Evolutionary conservation across 2,113 vertebrate species (phyloP).

Genomic region (Sorex araneus): DNA sequence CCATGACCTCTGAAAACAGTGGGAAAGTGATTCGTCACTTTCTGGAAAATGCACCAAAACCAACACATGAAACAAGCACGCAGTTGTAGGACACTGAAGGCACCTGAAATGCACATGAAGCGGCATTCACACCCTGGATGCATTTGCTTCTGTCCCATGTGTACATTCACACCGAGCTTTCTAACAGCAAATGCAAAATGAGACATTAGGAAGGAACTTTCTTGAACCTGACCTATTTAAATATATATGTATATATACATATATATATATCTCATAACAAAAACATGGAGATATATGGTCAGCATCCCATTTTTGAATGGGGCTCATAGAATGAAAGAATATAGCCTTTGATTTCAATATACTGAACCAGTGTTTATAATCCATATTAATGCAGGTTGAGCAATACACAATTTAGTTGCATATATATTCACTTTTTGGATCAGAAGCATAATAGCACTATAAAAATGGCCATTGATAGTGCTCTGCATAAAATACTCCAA

Average conservation of each 20-base stretch:
- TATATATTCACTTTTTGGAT: conserved; percentile 13
- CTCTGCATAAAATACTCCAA: background rate
- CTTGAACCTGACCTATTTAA: background rate
- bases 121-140: background rate
- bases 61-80: background rate
- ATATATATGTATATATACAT: too few relatives aligned
- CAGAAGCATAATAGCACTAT: background rate
- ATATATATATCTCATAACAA: too few relatives aligned
- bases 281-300: background rate
- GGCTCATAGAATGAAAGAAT: background rate
- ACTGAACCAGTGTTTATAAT: background rate
- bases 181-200: background rate
- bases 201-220: background rate
- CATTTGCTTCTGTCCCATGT: background rate
- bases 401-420: background rate
- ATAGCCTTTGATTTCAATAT: background rate
- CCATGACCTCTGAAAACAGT: background rate
- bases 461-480: background rate
- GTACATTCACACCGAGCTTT: background rate
- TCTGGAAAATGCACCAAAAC: background rate
- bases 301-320: background rate
- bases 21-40: background rate
- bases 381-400: background rate
- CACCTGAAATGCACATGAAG: background rate
- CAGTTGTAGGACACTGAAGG: background rate